A percentile compares a stretch with the other conserved stretches of the same genome.
These are phyloP conservation scores for Drosophila phalerata DNA, from an alignment of 2,888 invertebrate species.

Conservation along the genomic window DNA sequence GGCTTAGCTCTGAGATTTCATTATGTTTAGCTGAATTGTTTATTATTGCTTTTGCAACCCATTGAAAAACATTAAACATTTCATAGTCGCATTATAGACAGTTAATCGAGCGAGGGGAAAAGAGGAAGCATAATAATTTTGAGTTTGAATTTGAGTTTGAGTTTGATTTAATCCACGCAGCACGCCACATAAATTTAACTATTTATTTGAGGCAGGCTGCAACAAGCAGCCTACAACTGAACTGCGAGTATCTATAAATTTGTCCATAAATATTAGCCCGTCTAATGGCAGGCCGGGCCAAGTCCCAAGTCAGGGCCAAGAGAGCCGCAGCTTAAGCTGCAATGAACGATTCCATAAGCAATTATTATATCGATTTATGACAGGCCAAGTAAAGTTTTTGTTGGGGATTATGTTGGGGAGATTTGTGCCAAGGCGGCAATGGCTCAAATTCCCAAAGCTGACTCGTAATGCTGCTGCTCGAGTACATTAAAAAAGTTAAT, in stretches of 20 bases:
- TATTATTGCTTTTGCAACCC: slow-evolving; percentile 25
- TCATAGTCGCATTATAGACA: slow-evolving; percentile 23
- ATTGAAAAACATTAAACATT: slow-evolving; percentile 17
- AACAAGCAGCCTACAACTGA: slow-evolving; percentile 40
- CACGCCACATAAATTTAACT: slow-evolving; percentile 68
- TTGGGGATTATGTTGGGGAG: slow-evolving; percentile 41
- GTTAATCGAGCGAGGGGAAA: neutral
- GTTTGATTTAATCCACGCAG: slow-evolving; percentile 57
- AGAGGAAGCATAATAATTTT: slow-evolving; percentile 18
- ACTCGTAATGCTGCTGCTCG: slow-evolving; percentile 17
- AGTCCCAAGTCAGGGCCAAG: slow-evolving; percentile 33
- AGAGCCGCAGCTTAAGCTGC: slow-evolving; percentile 51
- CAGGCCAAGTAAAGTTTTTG: slow-evolving; percentile 33
- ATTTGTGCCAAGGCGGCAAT: slow-evolving; percentile 56
- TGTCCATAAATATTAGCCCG: slow-evolving; percentile 49
- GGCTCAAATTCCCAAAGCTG: slow-evolving; percentile 43
- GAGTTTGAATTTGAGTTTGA: slow-evolving; percentile 11
- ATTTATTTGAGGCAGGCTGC: slow-evolving; percentile 38
- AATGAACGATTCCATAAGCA: slow-evolving; percentile 76
- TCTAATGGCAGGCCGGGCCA: slow-evolving; percentile 19
- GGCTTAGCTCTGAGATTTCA: slow-evolving; percentile 1
- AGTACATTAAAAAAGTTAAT: slow-evolving; percentile 58
- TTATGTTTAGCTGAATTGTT: slow-evolving; percentile 10
- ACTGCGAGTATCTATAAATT: slow-evolving; percentile 53
- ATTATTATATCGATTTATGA: slow-evolving; percentile 71